Evolutionary conservation across 2,797 vertebrate species (phyloP).

Genomic region (Enteromius paludinosus): DNA sequence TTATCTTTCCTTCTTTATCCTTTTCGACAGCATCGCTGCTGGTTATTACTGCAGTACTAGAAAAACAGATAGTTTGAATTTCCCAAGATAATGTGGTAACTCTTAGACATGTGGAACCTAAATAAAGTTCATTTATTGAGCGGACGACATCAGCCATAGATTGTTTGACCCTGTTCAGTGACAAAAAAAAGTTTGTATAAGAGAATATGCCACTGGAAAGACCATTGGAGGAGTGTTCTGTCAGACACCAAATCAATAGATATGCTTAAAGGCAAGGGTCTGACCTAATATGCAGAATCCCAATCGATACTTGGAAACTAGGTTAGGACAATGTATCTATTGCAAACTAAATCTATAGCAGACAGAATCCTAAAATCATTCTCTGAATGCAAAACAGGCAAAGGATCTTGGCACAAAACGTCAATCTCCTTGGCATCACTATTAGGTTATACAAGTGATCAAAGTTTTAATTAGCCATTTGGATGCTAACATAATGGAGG

Average conservation of each 20-base stretch:
- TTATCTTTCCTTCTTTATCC: constrained; percentile 39
- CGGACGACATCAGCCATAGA: neutral
- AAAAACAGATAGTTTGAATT: neutral
- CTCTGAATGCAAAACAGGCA: neutral
- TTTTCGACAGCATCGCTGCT: constrained; percentile 17
- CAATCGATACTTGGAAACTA: constrained; percentile 69
- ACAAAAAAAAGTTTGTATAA: neutral
- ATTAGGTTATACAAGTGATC: constrained; percentile 27
- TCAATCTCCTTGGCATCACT: constrained; percentile 14
- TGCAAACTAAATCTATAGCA: constrained; percentile 19
- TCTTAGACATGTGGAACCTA: neutral
- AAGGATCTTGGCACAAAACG: constrained; percentile 2
- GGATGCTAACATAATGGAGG: constrained; percentile 50
- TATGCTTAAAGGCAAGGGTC: constrained; percentile 53
- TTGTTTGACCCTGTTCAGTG: neutral
- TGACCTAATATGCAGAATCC: constrained; percentile 57
- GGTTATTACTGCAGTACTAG: constrained; percentile 6
- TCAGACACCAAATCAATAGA: constrained; percentile 66
- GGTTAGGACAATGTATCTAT: constrained; percentile 45
- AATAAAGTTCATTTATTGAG: neutral
- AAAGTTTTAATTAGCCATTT: constrained; percentile 57
- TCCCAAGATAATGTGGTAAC: neutral
- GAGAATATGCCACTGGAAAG: constrained; percentile 10
- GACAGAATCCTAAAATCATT: constrained; percentile 15
- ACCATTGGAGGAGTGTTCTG: constrained; percentile 47